Conservation (phyloP, 2,113 vertebrate species). For the Ageneiosus marmoratus region DNA sequence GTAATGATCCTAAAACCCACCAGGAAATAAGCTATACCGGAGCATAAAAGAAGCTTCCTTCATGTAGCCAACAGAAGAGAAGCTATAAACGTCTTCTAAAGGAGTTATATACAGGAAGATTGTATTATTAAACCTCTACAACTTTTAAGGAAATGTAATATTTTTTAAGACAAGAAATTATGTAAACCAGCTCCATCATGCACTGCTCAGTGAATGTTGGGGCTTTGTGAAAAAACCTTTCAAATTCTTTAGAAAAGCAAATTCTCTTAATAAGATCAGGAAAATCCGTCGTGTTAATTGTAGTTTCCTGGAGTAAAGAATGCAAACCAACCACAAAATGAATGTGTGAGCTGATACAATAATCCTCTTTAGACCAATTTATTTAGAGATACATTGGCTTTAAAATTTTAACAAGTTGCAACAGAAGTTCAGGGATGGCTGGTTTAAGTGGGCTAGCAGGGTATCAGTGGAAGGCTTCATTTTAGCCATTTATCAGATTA, state of each 20-base stretch:
- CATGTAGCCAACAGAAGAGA: neutral
- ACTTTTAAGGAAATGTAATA: neutral
- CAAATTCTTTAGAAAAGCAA: no score
- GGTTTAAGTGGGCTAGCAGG: neutral
- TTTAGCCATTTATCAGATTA: neutral
- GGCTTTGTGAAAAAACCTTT: neutral
- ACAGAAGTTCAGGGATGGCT: neutral
- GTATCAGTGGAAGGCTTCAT: neutral
- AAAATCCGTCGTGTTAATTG: neutral
- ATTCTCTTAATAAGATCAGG: neutral
- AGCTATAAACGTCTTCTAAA: neutral
- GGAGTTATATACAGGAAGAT: neutral
- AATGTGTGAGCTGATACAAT: neutral
- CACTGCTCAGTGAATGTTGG: neutral
- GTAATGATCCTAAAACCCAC: neutral
- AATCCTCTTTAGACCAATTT: neutral
- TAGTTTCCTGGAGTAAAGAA: neutral
- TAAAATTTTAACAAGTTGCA: neutral
- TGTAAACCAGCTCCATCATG: conserved; percentile 20
- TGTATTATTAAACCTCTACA: neutral
- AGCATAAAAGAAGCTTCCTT: conserved; percentile 9
- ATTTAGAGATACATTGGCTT: neutral
- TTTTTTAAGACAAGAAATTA: neutral
- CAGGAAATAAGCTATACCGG: neutral
- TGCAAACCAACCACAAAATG: neutral